These are phyloP conservation scores for Acleris emargana DNA, from an alignment of 2,888 invertebrate species.

Conservation along the genomic window DNA sequence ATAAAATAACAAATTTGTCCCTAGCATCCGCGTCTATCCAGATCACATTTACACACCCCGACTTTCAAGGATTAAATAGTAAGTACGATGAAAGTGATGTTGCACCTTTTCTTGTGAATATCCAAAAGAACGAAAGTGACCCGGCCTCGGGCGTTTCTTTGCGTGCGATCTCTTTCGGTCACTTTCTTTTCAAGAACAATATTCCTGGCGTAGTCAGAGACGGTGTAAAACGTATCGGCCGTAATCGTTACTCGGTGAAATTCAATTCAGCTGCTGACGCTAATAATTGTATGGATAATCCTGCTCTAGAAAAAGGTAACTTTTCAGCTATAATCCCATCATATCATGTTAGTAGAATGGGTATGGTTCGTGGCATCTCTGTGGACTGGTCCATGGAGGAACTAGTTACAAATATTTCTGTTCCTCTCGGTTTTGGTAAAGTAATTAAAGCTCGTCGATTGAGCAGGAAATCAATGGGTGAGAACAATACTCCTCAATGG, in stretches of 20 bases:
- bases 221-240: conserved; percentile 33
- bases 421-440: conserved; percentile 19
- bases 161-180: too few species aligned
- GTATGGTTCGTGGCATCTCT: conserved; percentile 12
- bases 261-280: conserved; percentile 26
- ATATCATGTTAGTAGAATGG: conserved; percentile 22
- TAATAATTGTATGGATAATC: conserved; percentile 27
- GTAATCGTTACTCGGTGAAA: conserved; percentile 32
- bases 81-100: neutral
- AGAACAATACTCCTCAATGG: conserved; percentile 14
- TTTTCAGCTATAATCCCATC: conserved; percentile 18
- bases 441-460: conserved; percentile 35
- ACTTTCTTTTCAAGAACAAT: too few species aligned
- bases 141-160: neutral
- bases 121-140: neutral
- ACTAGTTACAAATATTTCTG: conserved; percentile 14
- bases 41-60: neutral
- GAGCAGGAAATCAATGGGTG: conserved; percentile 14
- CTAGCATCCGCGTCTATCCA: neutral
- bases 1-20: neutral
- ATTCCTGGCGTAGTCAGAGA: conserved; percentile 23
- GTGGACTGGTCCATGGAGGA: conserved; percentile 12
- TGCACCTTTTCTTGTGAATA: neutral
- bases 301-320: conserved; percentile 9
- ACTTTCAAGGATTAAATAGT: neutral